A percentile compares a stretch with the other conserved stretches of the same genome.
Conservation (phyloP, 2,888 invertebrate genomes). For the Oligia fasciuncula region DNA sequence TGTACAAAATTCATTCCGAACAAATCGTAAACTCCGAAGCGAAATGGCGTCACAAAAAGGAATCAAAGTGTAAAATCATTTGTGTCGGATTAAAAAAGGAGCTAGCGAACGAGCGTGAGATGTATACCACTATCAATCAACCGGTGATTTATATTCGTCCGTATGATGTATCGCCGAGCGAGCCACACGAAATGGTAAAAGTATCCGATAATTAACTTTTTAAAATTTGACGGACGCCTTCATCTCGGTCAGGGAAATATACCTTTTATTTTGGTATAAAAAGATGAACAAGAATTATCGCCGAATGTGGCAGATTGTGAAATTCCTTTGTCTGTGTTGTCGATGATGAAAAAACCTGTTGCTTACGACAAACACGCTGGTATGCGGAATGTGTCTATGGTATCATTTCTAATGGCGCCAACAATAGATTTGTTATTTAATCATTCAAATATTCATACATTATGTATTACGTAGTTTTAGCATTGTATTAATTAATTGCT, state of each 20-base stretch:
- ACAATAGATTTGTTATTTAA: conserved; percentile 73
- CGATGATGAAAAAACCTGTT: conserved; percentile 71
- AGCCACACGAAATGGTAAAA: conserved; percentile 80
- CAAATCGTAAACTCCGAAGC: conserved; percentile 81
- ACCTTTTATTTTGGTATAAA: conserved; percentile 61
- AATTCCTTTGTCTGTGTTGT: conserved; percentile 59
- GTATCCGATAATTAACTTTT: conserved; percentile 90
- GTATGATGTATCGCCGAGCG: conserved; percentile 87
- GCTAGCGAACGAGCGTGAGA: conserved; percentile 87
- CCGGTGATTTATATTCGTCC: conserved; percentile 87
- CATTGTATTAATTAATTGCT: conserved; percentile 53
- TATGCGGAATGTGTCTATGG: conserved; percentile 67
- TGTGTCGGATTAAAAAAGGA: conserved; percentile 89
- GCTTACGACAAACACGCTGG: conserved; percentile 67
- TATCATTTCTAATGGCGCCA: conserved; percentile 74
- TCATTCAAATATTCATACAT: conserved; percentile 75
- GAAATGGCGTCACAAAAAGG: conserved; percentile 85
- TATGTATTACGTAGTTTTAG: conserved; percentile 59
- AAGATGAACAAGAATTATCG: conserved; percentile 58
- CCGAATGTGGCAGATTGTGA: conserved; percentile 65
- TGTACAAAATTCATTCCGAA: conserved; percentile 70
- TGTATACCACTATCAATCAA: conserved; percentile 89
- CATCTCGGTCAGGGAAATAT: conserved; percentile 75
- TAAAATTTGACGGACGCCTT: conserved; percentile 88
- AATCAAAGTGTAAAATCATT: conserved; percentile 89